These are phyloP conservation scores for Hartigia nigra DNA, from an alignment of 2,888 invertebrate species.

Conservation along the genomic window DNA sequence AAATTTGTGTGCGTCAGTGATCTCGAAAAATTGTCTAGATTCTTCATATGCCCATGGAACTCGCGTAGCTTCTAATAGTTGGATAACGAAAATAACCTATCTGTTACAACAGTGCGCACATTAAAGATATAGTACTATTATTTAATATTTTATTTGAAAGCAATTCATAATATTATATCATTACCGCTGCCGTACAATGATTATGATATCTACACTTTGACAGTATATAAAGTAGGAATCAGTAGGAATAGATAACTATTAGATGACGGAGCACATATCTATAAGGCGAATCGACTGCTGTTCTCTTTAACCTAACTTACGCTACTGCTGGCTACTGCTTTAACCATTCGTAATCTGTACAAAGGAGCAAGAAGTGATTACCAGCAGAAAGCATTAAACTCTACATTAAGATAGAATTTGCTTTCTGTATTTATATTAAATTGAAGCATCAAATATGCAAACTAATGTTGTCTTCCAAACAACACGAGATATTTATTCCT, in stretches of 20 bases:
- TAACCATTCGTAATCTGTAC: not conserved
- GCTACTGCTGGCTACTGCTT: no score
- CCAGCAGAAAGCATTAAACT: not conserved
- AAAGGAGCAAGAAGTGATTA: not conserved
- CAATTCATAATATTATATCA: not conserved
- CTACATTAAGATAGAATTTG: not conserved
- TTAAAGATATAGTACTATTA: not conserved
- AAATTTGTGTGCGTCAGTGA: not conserved
- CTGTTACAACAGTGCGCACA: not conserved
- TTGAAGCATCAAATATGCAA: not conserved
- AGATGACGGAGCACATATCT: not conserved
- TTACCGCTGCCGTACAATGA: not conserved
- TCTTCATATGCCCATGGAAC: not conserved
- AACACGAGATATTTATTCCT: not conserved
- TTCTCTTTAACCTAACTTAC: not conserved
- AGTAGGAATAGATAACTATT: not conserved
- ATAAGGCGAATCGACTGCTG: not conserved
- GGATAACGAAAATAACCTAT: not conserved
- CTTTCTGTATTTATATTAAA: not conserved
- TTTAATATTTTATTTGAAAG: not conserved
- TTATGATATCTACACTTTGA: not conserved
- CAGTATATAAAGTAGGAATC: not conserved
- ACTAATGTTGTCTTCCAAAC: not conserved
- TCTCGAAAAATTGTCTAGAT: not conserved
- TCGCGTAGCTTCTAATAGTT: not conserved